phyloP scores from a whole-genome alignment of 2,113 vertebrate genomes.

The Candoia aspera region DNA sequence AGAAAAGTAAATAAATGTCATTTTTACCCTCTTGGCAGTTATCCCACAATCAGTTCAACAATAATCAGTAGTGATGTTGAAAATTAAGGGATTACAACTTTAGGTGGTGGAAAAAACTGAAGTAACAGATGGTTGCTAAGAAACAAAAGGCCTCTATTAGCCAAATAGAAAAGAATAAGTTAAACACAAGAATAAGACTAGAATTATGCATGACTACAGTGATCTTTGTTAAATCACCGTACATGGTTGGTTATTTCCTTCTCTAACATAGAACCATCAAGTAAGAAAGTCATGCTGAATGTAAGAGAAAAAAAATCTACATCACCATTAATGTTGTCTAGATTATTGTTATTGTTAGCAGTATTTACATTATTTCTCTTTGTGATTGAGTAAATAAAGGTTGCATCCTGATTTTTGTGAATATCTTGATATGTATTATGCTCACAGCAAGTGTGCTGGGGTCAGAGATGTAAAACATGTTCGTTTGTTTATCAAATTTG shows the following conservation, averaged over 20 bases:
- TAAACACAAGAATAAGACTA: conserved; percentile 4
- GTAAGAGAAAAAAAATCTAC: neutral
- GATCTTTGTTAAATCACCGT: neutral
- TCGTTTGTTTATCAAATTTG: too few species aligned
- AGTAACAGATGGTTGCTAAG: conserved; percentile 52
- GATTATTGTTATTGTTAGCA: neutral
- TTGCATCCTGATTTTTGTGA: neutral
- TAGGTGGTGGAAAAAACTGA: conserved; percentile 58
- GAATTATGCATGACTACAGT: neutral
- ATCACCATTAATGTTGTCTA: neutral
- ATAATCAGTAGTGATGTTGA: conserved; percentile 47
- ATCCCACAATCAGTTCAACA: conserved; percentile 62
- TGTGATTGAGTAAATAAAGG: neutral
- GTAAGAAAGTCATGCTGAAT: neutral
- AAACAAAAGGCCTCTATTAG: conserved; percentile 32
- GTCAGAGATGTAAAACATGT: neutral
- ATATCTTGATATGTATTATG: neutral
- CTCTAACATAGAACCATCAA: neutral
- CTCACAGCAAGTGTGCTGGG: neutral
- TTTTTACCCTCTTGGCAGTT: conserved; percentile 37
- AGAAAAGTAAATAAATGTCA: conserved; percentile 32
- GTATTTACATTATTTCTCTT: too few species aligned
- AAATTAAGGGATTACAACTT: conserved; percentile 60
- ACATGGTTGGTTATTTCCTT: neutral
- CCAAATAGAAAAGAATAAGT: conserved; percentile 20